Conservation (phyloP, 2,888 invertebrate species). For the Pristionchus japonicus region DNA sequence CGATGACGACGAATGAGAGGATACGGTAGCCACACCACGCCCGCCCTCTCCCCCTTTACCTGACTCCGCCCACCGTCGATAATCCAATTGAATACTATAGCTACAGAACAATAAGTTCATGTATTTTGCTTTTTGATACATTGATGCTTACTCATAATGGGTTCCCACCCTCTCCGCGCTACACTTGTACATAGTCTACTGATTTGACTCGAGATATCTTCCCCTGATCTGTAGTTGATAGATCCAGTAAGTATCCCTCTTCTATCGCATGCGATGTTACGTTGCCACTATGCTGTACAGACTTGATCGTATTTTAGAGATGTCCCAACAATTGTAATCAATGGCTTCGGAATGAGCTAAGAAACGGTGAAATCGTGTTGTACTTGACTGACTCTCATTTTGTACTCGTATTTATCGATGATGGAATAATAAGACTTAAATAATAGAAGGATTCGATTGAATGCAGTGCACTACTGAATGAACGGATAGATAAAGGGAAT, state of each 20-base stretch:
- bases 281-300: slow-evolving; percentile 23
- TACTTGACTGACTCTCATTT: slow-evolving; percentile 23
- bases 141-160: too few relatives aligned
- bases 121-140: neutral
- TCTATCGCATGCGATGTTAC: neutral
- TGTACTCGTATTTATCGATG: slow-evolving; percentile 37
- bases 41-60: neutral
- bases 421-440: neutral
- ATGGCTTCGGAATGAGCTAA: neutral
- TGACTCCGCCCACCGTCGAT: neutral
- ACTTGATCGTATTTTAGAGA: slow-evolving; percentile 17
- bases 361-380: slow-evolving; percentile 30
- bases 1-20: neutral
- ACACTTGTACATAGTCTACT: slow-evolving; percentile 3
- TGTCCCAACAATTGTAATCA: neutral
- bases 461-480: too few relatives aligned
- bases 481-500: too few relatives aligned
- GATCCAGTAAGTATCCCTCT: neutral
- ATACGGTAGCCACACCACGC: slow-evolving; percentile 13
- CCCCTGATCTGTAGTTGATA: slow-evolving; percentile 35
- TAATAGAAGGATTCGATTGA: neutral
- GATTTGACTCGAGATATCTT: neutral
- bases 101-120: too few relatives aligned
- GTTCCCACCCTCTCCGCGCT: too few relatives aligned
- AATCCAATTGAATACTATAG: neutral